Conservation (phyloP, 2,797 vertebrate genomes). For the Pangasius sanitwongsei region DNA sequence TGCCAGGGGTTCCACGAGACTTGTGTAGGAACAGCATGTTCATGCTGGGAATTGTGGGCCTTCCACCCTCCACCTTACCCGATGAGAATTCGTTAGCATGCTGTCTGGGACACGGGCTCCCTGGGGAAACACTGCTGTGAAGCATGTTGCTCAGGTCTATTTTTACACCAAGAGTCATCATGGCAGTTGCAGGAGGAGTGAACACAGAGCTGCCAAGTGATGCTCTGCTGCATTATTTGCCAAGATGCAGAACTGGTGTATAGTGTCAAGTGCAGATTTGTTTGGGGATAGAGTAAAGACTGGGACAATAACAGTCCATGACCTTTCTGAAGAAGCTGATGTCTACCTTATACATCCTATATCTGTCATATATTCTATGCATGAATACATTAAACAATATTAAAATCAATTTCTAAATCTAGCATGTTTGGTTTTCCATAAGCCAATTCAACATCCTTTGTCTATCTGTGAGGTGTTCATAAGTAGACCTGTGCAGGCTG, state of each 20-base stretch:
- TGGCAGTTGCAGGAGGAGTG: slow-evolving; percentile 25
- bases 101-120: slow-evolving; percentile 64
- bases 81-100: slow-evolving; percentile 68
- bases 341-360: neutral
- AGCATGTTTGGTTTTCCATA: neutral
- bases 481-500: neutral
- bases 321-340: neutral
- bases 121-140: slow-evolving; percentile 60
- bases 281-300: neutral
- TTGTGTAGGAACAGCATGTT: slow-evolving; percentile 59
- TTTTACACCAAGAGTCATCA: slow-evolving; percentile 64
- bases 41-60: slow-evolving; percentile 37
- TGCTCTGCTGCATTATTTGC: slow-evolving; percentile 43
- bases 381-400: neutral
- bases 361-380: neutral
- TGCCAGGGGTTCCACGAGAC: slow-evolving; percentile 54
- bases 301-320: neutral
- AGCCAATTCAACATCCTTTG: neutral
- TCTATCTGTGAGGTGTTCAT: neutral
- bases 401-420: neutral
- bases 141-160: slow-evolving; percentile 63
- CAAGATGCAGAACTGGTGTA: slow-evolving; percentile 29
- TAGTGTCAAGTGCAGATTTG: neutral
- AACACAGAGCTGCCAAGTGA: slow-evolving; percentile 47
- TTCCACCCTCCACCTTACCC: slow-evolving; percentile 42